These are phyloP conservation scores for Anthophora plumipes DNA, from an alignment of 2,888 invertebrate genomes.

Conservation along the genomic window DNA sequence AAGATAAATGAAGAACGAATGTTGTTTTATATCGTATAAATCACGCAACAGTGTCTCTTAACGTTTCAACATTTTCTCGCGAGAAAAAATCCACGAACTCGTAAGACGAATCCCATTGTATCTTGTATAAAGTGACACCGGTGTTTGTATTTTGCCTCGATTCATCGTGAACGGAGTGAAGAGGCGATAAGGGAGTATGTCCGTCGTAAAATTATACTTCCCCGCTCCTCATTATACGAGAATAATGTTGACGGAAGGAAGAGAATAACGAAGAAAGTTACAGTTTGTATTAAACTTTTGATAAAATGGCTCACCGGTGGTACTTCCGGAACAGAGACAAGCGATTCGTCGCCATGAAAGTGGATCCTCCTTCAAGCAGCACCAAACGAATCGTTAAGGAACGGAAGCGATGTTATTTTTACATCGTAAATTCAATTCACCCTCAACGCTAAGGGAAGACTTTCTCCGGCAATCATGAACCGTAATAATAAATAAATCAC, in stretches of 20 bases:
- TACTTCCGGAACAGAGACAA: conserved; percentile 53
- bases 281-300: conserved; percentile 74
- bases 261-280: conserved; percentile 80
- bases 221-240: conserved; percentile 77
- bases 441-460: too few species aligned
- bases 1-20: too few species aligned
- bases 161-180: conserved; percentile 56
- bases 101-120: neutral
- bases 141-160: conserved; percentile 59
- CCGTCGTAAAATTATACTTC: conserved; percentile 74
- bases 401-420: conserved; percentile 47
- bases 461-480: too few species aligned
- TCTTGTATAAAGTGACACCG: conserved; percentile 8
- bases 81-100: neutral
- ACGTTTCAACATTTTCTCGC: neutral
- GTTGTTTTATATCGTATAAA: too few species aligned
- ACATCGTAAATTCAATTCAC: conserved; percentile 52
- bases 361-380: conserved; percentile 50
- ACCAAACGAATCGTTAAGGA: conserved; percentile 59
- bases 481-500: too few species aligned
- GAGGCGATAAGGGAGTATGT: conserved; percentile 65
- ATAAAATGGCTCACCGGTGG: conserved; percentile 66
- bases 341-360: conserved; percentile 66
- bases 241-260: conserved; percentile 79
- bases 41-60: too few species aligned